Evolutionary conservation across 2,113 vertebrate species (phyloP).

Genomic region (Cavia aperea): DNA sequence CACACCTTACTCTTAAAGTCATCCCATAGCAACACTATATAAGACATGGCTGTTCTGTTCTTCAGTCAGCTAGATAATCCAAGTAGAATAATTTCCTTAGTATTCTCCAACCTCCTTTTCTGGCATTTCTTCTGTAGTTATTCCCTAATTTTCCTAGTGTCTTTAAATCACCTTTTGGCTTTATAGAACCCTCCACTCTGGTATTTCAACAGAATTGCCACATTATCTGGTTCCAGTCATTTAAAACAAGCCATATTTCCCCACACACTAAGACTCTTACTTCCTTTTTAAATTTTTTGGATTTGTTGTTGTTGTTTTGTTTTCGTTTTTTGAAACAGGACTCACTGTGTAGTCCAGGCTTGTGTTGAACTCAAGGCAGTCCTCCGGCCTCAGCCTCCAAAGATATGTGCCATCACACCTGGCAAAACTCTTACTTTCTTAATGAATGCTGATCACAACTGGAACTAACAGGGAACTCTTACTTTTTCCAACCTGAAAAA

Average conservation of each 20-base stretch:
- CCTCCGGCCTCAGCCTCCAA: neutral
- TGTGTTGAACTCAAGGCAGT: neutral
- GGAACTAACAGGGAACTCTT: slow-evolving; percentile 2
- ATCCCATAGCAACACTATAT: neutral
- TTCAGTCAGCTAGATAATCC: neutral
- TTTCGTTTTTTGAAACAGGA: neutral
- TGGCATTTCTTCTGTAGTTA: neutral
- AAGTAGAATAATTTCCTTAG: neutral
- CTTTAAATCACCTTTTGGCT: neutral
- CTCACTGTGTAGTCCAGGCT: neutral
- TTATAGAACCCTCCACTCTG: neutral
- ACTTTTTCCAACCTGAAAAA: neutral
- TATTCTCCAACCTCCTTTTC: neutral
- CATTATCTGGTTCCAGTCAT: neutral
- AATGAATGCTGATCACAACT: neutral
- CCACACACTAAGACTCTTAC: neutral
- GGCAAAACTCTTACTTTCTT: neutral
- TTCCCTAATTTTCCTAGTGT: neutral
- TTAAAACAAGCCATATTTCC: neutral
- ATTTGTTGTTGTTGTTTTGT: neutral
- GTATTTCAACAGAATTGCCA: slow-evolving; percentile 3
- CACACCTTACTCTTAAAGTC: neutral
- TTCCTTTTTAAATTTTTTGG: neutral
- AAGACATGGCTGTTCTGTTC: neutral
- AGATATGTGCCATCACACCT: neutral